Base-by-base conservation (phyloP, 2,797 vertebrate genomes). In the Gadopsis marmoratus region DNA sequence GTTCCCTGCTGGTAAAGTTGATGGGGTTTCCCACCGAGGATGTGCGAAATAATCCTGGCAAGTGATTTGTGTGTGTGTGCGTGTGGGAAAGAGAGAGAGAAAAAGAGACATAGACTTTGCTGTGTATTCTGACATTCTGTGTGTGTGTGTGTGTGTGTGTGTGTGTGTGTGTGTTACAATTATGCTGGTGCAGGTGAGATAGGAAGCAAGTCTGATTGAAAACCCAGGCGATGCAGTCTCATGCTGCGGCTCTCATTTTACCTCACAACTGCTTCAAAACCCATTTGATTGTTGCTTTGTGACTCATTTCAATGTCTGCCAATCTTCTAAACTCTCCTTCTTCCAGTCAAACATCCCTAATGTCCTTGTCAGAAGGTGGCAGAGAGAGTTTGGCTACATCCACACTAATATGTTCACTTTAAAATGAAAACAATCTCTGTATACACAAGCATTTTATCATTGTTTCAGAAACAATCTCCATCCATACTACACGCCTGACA, bases 1-100 rank as follows among this genome's bases (percentile, higher is more conserved):
- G 78, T 65, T 85, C 82, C 93, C 93, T 84, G 92, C 94, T 93
- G 93, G 88, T 92, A 90, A 78, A 90, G 88, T 89, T 92, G 91
- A 94, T 94, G 89, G 91, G 88, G 85, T 93, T 94, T 91, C 89
- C 90, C 84, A 88, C 82, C 4, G 88, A 91, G 90, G 83, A 89
- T 82, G 89, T 91, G 89, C 73, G 48, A 89, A 91, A 87, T 67
- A 84, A 90, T 90, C 80, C 86, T 21, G 78, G 76, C 79, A 81
- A 92, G 86, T 87, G 86, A 89, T 92, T 91, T 93, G 85, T 72
- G 71, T 51, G 56, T 51, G 48, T 67, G 66, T 60, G 43, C 55
- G 33, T 62, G 58, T 56, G 64, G 6, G 61, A 53, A 73, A 45
- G 77, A 14, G 31, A 37, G 71, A 50, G 68, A 31, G 73, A 69